Base-by-base conservation (phyloP, 2,113 vertebrate genomes). In the Labrus mixtus region DNA sequence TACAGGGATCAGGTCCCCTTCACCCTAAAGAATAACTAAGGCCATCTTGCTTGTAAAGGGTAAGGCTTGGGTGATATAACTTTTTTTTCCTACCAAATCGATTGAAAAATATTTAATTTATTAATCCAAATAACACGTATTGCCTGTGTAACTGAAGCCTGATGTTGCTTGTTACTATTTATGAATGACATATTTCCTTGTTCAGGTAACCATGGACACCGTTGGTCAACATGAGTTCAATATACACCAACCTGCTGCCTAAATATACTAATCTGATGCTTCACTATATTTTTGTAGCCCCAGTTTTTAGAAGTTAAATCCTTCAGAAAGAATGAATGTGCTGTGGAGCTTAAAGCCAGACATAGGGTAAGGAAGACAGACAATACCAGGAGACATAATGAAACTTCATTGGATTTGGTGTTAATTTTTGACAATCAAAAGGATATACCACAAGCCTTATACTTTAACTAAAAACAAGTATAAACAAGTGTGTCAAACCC, bases 1-100 rank as follows among this genome's bases (percentile, higher is more conserved):
- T 16, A 17, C 0, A 0, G 19, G 48, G 55, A 48, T 65, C 46
- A 46, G 25, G 13, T n/a, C 59, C 51, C 50, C 59, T 70, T 79
- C 22, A 3, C 29, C 43, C 45, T 37, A 33, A 43, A 57, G 43
- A 58, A 54, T 55, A 45, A 70, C 68, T 76, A 58, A 83, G 64
- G 61, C 45, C 46, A 48, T 48, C 23, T 43, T 72, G 6, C 15
- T 17, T 23, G 23, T 64, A 62, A 74, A 67, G 10, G n/a, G 58
- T 50, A 56, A 55, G 17, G 23, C 29, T 74, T 51, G 41, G 36
- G 8, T 82, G 64, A 37, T 53, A 22, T 10, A 36, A n/a, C 20
- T 37, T 63, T 58, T 65, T 63, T 37, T 6, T 29, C 46, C 6
- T 8, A 10, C 3, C 15, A 50, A 19, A 19, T 51, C 7, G 20